Evolutionary conservation across 2,888 invertebrate species (phyloP), one percentile per base, ranked within the genome.

Genomic region (Pterostichus madidus): DNA sequence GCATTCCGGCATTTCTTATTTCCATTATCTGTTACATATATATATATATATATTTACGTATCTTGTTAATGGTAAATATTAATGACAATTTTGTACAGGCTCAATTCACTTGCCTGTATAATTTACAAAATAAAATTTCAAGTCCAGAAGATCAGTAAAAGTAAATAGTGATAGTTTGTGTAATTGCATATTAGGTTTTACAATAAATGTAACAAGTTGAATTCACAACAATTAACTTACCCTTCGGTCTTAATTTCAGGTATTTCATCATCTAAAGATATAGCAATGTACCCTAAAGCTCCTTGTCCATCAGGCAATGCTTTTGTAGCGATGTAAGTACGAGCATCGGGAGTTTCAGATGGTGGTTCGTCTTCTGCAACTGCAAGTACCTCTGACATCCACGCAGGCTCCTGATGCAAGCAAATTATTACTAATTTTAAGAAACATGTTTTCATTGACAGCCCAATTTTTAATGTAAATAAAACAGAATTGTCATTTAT

Each of bases 291-390:
- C 1, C 90, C 91, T 85, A 91, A 90, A 2, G 90, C 90, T 10
- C 91, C 91, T 84, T 88, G 88, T 32, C 90, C 89, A 52, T 89
- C 87, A 0, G 91, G 91, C 81, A 91, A 86, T 4, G 88, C 88
- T 83, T 90, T 87, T 5, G 91, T 90, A 3, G 91, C 91, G n/a
- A 91, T 86, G 86, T 91, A 91, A 0, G 91, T 91, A 84, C 91
- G 86, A 46, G 90, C 91, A 13, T 88, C 87, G 3, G 84, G 84
- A 3, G 84, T 80, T 2, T 73, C 68, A 6, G 86, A 85, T 6
- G 83, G 86, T 71, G 84, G 84, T 17, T 83, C 83, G 32, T 81
- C 73, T 2, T 85, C 64, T 5, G 84, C 83, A 7, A 86, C 86
- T 4, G 85, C 85, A 61, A 83, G 59, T 0, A 86, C 24, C 44